phyloP scores from a whole-genome alignment of 2,888 invertebrate genomes.

The Dicyrtoma fusca region DNA sequence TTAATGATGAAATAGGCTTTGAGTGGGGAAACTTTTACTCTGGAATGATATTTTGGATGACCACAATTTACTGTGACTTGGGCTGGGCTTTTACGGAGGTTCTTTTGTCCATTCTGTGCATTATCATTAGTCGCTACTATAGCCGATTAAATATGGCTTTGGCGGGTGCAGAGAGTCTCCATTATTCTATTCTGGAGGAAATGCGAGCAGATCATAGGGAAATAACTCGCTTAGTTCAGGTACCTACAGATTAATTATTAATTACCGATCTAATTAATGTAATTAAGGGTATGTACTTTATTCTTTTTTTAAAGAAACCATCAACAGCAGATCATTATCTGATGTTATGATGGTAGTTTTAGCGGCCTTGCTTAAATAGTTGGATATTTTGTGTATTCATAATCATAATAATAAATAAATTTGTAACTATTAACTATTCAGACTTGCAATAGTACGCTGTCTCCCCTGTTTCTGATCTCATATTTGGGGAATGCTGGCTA shows the following conservation, averaged over 20 bases:
- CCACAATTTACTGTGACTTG: constrained; percentile 43
- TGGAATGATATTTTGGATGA: constrained; percentile 28
- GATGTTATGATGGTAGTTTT: no score
- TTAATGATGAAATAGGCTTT: constrained; percentile 21
- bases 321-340: no score
- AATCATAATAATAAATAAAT: no score
- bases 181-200: constrained; percentile 37
- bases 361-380: background rate
- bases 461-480: constrained; percentile 42
- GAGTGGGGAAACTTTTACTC: background rate
- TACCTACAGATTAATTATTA: no score
- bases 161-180: background rate
- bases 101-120: constrained; percentile 33
- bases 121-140: constrained; percentile 40
- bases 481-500: constrained; percentile 46
- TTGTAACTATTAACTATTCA: no score
- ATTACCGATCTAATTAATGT: no score
- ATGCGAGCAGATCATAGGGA: constrained; percentile 42
- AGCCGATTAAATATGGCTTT: constrained; percentile 39
- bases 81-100: constrained; percentile 48
- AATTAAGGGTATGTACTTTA: no score
- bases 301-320: no score
- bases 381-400: no score
- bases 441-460: constrained; percentile 43
- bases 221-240: constrained; percentile 41